These are phyloP conservation scores for Sebastes diploproa DNA, from an alignment of 2,797 vertebrate genomes.

Conservation along the genomic window DNA sequence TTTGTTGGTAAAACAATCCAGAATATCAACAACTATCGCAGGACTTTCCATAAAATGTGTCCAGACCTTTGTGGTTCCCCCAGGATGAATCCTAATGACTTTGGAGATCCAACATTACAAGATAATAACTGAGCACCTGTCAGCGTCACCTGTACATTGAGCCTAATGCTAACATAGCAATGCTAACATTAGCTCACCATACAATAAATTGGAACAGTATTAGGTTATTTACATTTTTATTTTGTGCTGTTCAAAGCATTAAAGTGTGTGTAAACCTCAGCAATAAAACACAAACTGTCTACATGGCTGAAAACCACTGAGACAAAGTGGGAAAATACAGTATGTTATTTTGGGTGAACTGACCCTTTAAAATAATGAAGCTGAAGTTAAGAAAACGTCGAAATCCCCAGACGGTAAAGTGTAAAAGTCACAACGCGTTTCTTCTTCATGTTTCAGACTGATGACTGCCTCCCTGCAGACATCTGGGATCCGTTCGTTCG, in stretches of 20 bases:
- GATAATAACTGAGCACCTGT: neutral
- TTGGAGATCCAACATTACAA: too few relatives aligned
- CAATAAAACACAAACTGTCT: neutral
- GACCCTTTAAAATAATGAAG: neutral
- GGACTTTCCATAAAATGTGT: rapidly evolving
- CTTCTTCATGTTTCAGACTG: neutral
- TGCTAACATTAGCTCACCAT: neutral
- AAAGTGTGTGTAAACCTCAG: neutral
- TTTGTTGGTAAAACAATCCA: too few relatives aligned
- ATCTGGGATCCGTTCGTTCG: conserved; percentile 26
- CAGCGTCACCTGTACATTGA: neutral
- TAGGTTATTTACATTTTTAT: neutral
- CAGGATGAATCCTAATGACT: too few relatives aligned
- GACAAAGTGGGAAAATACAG: neutral
- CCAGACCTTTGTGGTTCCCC: too few relatives aligned
- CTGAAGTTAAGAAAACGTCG: neutral
- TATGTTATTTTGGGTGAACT: neutral
- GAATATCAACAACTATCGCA: too few relatives aligned
- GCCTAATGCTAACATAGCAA: too few relatives aligned
- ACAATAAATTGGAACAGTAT: neutral
- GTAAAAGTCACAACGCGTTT: neutral
- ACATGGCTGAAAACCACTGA: neutral
- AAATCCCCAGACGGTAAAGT: neutral
- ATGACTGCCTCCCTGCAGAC: conserved; percentile 1
- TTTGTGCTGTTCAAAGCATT: neutral